phyloP scores from a whole-genome alignment of 1,140 invertebrate genomes.

The Cydia strobilella region DNA sequence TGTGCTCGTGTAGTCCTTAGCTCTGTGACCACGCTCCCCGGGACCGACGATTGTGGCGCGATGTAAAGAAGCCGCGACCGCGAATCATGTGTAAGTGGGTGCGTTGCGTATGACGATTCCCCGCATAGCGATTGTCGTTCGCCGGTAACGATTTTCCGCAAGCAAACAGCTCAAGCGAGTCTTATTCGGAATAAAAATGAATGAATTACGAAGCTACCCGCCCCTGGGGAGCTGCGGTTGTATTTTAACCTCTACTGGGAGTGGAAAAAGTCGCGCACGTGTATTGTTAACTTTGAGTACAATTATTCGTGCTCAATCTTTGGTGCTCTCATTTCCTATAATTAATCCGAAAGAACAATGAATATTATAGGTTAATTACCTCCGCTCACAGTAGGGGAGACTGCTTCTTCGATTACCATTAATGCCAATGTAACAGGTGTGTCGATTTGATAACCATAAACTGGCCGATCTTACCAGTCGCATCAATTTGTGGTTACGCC shows the following conservation, averaged over 20 bases:
- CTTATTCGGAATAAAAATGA: slow-evolving; percentile 59
- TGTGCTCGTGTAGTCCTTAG: slow-evolving; percentile 51
- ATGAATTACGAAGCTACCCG: slow-evolving; percentile 56
- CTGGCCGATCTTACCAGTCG: not conserved
- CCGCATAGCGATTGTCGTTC: slow-evolving; percentile 55
- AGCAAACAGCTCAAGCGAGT: slow-evolving; percentile 47
- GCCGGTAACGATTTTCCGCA: slow-evolving; percentile 64
- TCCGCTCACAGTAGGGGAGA: slow-evolving; percentile 32
- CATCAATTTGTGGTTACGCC: not conserved
- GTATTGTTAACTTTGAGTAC: slow-evolving; percentile 55
- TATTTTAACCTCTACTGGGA: slow-evolving; percentile 64
- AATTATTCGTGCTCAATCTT: slow-evolving; percentile 51
- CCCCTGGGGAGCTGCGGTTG: slow-evolving; percentile 46
- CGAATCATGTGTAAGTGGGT: slow-evolving; percentile 77
- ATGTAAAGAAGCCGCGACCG: slow-evolving; percentile 75
- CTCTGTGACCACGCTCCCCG: slow-evolving; percentile 61
- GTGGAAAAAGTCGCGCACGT: slow-evolving; percentile 67
- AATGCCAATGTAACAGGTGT: slow-evolving; percentile 60
- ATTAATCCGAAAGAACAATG: slow-evolving; percentile 38
- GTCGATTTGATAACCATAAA: slow-evolving; percentile 35
- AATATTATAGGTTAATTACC: slow-evolving; percentile 44
- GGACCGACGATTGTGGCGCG: slow-evolving; percentile 73
- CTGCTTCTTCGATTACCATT: slow-evolving; percentile 27
- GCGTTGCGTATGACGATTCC: slow-evolving; percentile 61
- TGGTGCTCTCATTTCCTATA: slow-evolving; percentile 43